Conservation (phyloP, 2,888 invertebrate species). For the Amorpha juglandis region DNA sequence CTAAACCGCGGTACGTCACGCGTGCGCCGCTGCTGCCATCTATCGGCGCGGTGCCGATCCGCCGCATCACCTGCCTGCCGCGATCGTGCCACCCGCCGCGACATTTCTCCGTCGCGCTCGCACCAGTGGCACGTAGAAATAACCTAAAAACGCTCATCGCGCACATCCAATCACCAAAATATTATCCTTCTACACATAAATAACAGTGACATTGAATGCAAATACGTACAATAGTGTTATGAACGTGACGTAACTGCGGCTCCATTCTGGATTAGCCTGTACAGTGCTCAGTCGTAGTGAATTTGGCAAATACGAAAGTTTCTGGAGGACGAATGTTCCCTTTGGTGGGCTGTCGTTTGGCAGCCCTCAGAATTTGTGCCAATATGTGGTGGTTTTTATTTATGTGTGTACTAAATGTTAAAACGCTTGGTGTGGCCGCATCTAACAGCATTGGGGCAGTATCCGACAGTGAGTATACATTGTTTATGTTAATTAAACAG, state of each 20-base stretch:
- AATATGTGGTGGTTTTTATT: slow-evolving; percentile 82
- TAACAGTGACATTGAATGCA: slow-evolving; percentile 63
- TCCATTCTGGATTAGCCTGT: slow-evolving; percentile 49
- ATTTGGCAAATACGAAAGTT: slow-evolving; percentile 76
- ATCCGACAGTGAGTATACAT: slow-evolving; percentile 67
- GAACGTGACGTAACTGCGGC: slow-evolving; percentile 56
- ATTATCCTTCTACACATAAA: slow-evolving; percentile 60
- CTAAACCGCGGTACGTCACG: slow-evolving; percentile 68
- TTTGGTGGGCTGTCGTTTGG: slow-evolving; percentile 82
- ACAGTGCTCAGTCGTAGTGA: slow-evolving; percentile 68
- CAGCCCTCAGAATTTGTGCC: slow-evolving; percentile 81
- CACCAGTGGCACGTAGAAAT: slow-evolving; percentile 81
- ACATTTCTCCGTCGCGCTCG: slow-evolving; percentile 79
- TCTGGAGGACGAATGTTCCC: slow-evolving; percentile 74
- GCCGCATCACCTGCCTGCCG: slow-evolving; percentile 63
- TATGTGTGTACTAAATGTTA: slow-evolving; percentile 74
- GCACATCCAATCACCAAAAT: slow-evolving; percentile 71
- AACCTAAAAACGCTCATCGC: slow-evolving; percentile 77
- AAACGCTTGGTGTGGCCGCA: slow-evolving; percentile 71
- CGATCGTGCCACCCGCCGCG: slow-evolving; percentile 34
- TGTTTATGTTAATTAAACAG: slow-evolving; percentile 34
- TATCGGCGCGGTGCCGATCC: slow-evolving; percentile 53
- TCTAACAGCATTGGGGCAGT: slow-evolving; percentile 62
- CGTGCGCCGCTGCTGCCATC: slow-evolving; percentile 67
- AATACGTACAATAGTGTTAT: slow-evolving; percentile 57